Base-by-base conservation (phyloP, 2,113 vertebrate genomes). In the Zosterops borbonicus region DNA sequence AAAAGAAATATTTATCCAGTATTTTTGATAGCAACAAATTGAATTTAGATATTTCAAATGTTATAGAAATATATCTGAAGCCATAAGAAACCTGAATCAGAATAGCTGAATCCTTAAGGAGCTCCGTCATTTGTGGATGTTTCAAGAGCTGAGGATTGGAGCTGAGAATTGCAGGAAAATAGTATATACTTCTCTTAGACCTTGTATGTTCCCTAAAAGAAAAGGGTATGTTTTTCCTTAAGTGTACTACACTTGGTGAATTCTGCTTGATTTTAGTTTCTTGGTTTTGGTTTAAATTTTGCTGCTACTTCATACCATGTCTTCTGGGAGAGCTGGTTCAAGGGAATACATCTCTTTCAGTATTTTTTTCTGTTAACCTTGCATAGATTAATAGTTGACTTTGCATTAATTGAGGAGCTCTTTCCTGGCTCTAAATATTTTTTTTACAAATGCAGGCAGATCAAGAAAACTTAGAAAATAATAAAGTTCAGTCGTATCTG, bases 201-300 rank as follows among this genome's bases (percentile, higher is more conserved):
- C 17, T 78, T 77, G 2, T 60, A 35, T 21, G 5, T 47, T 86
- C 12, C 14, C 23, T 60, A 8, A 65, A 90, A 83, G 21, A 46
- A 74, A 69, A 71, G 37, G 35, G 4, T 7, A n/a, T 0, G 0
- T 28, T 92, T 74, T 69, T 81, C 5, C 9, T 35, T 27, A 50
- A 64, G 17, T 55, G 20, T 37, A 47, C 14, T 79, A 22, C 12
- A 16, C 42, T 88, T 63, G 19, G 7, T 73, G 49, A 33, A 33
- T 73, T 81, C 53, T 58, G 14, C 21, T 79, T 52, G 14, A 9
- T 23, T 73, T 70, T 77, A 86, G 2, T 58, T 5, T 37, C 31
- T 87, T 60, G 4, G 2, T 62, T 70, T 35, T 41, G 3, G 5
- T 76, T 80, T 58, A 25, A 68, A 60, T 68, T 35, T 19, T 62